Evolutionary conservation across 2,888 invertebrate species (phyloP), one percentile per base, ranked within the genome.

Genomic region (Thecophora atra): DNA sequence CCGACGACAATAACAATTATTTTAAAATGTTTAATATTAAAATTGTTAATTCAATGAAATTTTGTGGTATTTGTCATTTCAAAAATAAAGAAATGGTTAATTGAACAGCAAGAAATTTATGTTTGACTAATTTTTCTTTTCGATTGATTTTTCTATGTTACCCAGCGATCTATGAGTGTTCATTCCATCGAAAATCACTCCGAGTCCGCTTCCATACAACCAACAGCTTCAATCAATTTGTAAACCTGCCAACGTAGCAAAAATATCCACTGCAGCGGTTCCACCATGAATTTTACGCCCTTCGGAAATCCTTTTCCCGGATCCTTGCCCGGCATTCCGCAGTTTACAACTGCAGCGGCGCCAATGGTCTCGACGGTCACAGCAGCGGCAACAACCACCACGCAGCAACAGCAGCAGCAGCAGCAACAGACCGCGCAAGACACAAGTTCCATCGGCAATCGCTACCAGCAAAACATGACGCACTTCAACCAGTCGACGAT

Each of bases 231-330:
- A n/a, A 13, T n/a, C 24, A 13, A 3, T 28, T 26, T 28, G 28
- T 44, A 28, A 60, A 30, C 28, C 26, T 21, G 19, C 64, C 28
- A 19, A 8, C 30, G 63, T 42, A 67, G 30, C 63, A 44, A 24
- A 56, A 70, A 77, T 72, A 13, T 75, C n/a, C 37, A 42, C 30
- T 52, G 72, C 52, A 73, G 73, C 71, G 76, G 67, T 15, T 60
- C 11, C 77, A 84, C 81, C 82, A 95, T 95, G 95, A 95, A 95
- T 89, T 95, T 95, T 88, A 91, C 94, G 81, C 94, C 94, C 78
- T 95, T 94, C 86, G 93, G 93, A 80, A 83, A 91, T 92, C 80
- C 94, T 91, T 87, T 93, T 92, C 84, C 92, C 93, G 79, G 90
- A 91, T 89, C 92, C 79, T 91, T 94, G 79, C 93, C 94, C 77